These are phyloP conservation scores for Trochalopteron elliotii DNA, from an alignment of 2,113 vertebrate genomes.

Conservation along the genomic window DNA sequence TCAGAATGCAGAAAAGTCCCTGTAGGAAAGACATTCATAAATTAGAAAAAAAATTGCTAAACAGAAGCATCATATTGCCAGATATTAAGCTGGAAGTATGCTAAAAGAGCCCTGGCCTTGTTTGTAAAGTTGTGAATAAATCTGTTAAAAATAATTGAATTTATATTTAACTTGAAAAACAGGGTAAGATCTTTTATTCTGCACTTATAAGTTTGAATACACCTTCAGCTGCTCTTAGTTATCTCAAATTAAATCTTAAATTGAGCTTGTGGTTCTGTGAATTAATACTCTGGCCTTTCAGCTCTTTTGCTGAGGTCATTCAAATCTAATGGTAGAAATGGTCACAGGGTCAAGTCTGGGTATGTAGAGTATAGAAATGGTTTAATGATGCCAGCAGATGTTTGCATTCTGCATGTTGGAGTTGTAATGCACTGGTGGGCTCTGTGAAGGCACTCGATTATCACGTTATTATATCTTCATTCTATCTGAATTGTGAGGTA, in stretches of 20 bases:
- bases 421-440: slow-evolving; percentile 38
- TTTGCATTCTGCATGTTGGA: slow-evolving; percentile 66
- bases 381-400: slow-evolving; percentile 77
- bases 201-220: slow-evolving; percentile 80
- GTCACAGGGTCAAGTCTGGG: slow-evolving; percentile 76
- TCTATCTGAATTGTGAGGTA: slow-evolving; percentile 9
- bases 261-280: slow-evolving; percentile 82
- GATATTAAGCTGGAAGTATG: slow-evolving; percentile 36
- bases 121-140: slow-evolving; percentile 77
- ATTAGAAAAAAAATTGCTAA: slow-evolving; percentile 32
- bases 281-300: slow-evolving; percentile 81
- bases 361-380: slow-evolving; percentile 71
- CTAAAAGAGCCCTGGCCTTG: slow-evolving; percentile 31
- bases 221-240: slow-evolving; percentile 79
- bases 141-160: slow-evolving; percentile 75
- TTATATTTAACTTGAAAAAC: slow-evolving; percentile 78
- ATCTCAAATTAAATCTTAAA: slow-evolving; percentile 89
- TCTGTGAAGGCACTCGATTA: slow-evolving; percentile 55
- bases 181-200: slow-evolving; percentile 73
- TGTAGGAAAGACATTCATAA: slow-evolving; percentile 55
- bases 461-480: slow-evolving; percentile 21
- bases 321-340: slow-evolving; percentile 78
- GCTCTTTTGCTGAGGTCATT: slow-evolving; percentile 80
- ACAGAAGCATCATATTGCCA: slow-evolving; percentile 40
- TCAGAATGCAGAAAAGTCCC: slow-evolving; percentile 63